Conservation (phyloP, 2,113 vertebrate species). For the Malurus alboscapulatus region DNA sequence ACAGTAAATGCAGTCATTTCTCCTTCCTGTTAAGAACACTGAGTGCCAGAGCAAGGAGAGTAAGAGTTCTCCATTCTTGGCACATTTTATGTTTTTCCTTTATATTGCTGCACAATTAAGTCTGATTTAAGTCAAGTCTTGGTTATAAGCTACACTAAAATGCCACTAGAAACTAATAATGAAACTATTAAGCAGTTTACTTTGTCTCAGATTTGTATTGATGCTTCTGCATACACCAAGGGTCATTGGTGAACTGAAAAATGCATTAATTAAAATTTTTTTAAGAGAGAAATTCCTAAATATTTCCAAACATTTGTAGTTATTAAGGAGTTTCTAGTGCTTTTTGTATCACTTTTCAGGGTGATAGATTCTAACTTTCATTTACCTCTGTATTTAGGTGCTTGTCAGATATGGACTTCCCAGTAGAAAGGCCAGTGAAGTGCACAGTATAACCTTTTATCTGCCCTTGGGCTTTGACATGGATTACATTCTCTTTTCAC, state of each 20-base stretch:
- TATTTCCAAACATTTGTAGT: neutral
- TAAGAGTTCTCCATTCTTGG: neutral
- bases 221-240: neutral
- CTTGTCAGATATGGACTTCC: conserved; percentile 21
- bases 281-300: neutral
- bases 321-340: neutral
- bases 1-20: neutral
- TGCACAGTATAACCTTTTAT: conserved; percentile 7
- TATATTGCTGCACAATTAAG: neutral
- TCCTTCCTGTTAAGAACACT: neutral
- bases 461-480: neutral
- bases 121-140: neutral
- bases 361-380: neutral
- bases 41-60: neutral
- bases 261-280: neutral
- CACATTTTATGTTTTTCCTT: neutral
- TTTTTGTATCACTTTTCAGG: neutral
- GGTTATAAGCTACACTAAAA: neutral
- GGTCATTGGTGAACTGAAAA: neutral
- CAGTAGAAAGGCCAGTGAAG: neutral
- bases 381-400: neutral
- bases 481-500: neutral
- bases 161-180: neutral
- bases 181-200: neutral
- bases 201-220: neutral